Base-by-base conservation (phyloP, 92 coral and sea anemone genomes). In the Zoanthus gigantus region DNA sequence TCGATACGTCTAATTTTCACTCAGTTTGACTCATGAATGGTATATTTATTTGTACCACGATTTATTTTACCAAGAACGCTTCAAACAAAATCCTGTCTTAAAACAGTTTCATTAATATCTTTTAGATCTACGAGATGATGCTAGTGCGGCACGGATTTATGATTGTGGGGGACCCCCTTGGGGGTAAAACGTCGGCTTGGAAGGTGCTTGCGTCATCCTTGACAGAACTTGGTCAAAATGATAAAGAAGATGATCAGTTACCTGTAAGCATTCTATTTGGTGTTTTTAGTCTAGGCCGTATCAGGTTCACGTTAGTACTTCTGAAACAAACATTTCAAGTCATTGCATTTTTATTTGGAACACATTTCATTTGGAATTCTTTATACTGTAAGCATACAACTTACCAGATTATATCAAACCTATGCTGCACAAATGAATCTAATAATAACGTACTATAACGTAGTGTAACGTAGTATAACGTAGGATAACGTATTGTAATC, bases 141-240 rank as follows among this genome's bases (percentile, higher is more conserved):
- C 86, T 97, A 56, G 99, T 97, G 18, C 97, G 99, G 29, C 99
- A 97, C 28, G 99, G 99, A 8, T 97, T 97, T 88, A 97, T 97
- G 99, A 97, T 97, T 52, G 99, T 97, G 78, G 99, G 99, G 79
- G 99, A 97, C 78, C 97, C 99, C 34, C 94, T 97, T 37, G 99
- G 99, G 8, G 99, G 99, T 13, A 97, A 97, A 83, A 95, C 99
- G 65, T 97, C 99, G 29, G 99, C 99, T 0, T 97, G 98, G 96
- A 97, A 95, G 82, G 99, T 95, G 17, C 93, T 97, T 6, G 96
- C 99, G 28, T 91, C 94, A 17, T 94, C 97, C 15, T 71, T 97
- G 79, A 79, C 99, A 10, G 97, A 94, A 72, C 94, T 97, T 7
- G 96, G 95, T 18, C 86, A 78, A 29, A 94, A 96, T 69, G 90